Percentiles rank a stretch among this genome's conserved stretches.
Conservation (phyloP, 2,113 vertebrate species). For the Solenodon paradoxus region DNA sequence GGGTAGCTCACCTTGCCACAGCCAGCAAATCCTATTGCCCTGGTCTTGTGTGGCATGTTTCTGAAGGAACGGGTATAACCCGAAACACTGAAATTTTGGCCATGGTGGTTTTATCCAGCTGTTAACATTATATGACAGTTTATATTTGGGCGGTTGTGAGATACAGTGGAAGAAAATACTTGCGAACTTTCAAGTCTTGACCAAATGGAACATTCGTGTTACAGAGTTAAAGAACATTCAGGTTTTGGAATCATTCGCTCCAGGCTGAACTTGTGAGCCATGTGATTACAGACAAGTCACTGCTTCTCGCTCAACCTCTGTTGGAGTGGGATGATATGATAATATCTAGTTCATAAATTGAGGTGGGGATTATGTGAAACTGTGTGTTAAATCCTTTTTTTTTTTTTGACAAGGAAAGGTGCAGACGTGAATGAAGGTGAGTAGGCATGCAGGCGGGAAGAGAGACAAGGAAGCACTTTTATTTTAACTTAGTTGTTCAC, state of each 20-base stretch:
- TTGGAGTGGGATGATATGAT: not conserved
- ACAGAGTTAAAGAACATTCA: not conserved
- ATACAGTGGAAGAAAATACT: not conserved
- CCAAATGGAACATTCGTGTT: not conserved
- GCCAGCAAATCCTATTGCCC: not conserved
- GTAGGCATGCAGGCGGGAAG: too few species aligned
- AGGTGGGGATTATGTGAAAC: not conserved
- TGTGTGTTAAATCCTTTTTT: not conserved
- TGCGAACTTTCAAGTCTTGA: not conserved
- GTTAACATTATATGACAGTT: not conserved
- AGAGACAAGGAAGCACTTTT: too few species aligned
- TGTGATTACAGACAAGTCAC: not conserved
- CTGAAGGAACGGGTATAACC: not conserved
- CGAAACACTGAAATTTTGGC: fast-evolving
- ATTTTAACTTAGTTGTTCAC: too few species aligned
- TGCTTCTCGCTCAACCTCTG: not conserved
- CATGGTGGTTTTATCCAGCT: not conserved
- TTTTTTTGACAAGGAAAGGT: too few species aligned
- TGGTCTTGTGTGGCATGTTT: not conserved
- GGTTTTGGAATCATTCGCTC: not conserved
- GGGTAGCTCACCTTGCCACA: not conserved
- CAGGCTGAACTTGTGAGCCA: not conserved
- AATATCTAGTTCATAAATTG: not conserved
- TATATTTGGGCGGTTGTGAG: not conserved
- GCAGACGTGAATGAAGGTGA: too few species aligned